A percentile compares a stretch with the other conserved stretches of the same genome.
These are phyloP conservation scores for Malurus alboscapulatus DNA, from an alignment of 2,113 vertebrate species.

Conservation along the genomic window DNA sequence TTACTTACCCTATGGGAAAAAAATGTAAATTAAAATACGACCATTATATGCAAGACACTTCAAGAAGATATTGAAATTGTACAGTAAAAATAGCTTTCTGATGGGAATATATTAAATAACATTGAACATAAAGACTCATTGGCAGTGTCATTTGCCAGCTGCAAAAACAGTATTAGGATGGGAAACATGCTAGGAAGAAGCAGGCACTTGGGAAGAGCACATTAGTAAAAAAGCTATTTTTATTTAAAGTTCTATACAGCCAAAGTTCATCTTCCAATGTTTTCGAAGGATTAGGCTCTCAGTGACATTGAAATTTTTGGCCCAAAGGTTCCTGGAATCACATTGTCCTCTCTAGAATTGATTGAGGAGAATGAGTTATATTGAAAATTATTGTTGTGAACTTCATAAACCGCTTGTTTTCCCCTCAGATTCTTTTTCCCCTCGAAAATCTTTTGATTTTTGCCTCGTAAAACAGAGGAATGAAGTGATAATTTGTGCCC, in stretches of 20 bases:
- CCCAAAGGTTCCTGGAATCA: neutral
- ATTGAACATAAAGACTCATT: constrained; percentile 58
- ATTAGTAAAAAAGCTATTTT: constrained; percentile 52
- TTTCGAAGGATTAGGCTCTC: constrained; percentile 7
- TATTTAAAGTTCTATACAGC: constrained; percentile 48
- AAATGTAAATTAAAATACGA: constrained; percentile 51
- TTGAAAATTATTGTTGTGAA: neutral
- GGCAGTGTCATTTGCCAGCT: constrained; percentile 68
- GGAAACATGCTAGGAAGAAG: constrained; percentile 58
- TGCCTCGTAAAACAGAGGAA: neutral
- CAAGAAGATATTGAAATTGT: constrained; percentile 39
- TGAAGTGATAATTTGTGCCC: neutral
- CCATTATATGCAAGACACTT: constrained; percentile 25
- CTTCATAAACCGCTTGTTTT: neutral
- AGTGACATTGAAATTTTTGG: neutral
- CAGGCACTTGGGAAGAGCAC: constrained; percentile 57
- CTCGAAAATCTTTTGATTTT: neutral
- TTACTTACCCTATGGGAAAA: constrained; percentile 62
- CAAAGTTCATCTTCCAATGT: constrained; percentile 51
- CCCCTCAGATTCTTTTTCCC: neutral
- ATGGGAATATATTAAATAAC: constrained; percentile 65
- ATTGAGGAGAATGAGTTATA: neutral
- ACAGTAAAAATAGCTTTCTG: constrained; percentile 66
- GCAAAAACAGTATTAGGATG: constrained; percentile 66
- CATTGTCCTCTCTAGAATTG: accelerated